phyloP scores from a whole-genome alignment of 2,113 vertebrate genomes.

The Paradoxurus hermaphroditus region DNA sequence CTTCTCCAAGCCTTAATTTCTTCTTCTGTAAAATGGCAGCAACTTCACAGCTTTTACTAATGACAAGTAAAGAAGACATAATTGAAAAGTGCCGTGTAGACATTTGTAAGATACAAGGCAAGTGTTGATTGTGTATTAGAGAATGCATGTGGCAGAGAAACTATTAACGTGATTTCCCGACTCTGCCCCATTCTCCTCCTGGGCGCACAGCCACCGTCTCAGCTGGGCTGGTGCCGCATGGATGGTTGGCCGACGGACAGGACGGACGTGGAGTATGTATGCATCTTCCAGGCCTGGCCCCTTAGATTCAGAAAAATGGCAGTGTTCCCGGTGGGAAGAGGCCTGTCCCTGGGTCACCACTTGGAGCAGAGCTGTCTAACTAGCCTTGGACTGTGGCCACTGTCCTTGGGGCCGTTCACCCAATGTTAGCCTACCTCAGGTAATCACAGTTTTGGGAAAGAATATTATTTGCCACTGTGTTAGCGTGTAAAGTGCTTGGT shows the following conservation, averaged over 20 bases:
- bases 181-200: background rate
- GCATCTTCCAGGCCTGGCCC: background rate
- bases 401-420: background rate
- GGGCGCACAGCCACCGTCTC: background rate
- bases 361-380: background rate
- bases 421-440: background rate
- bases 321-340: background rate
- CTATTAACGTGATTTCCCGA: fast-evolving
- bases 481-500: background rate
- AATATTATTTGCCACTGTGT: background rate
- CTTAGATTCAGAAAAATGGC: background rate
- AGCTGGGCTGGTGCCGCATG: too few species aligned
- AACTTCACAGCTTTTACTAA: background rate
- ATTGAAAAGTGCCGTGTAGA: background rate
- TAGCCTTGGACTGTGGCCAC: background rate
- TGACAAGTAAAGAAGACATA: background rate
- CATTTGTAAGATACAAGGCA: background rate
- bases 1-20: background rate
- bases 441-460: background rate
- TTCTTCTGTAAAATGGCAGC: background rate
- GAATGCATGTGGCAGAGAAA: background rate
- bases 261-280: fast-evolving
- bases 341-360: background rate
- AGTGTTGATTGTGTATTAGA: too few species aligned
- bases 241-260: too few species aligned